A percentile compares a stretch with the other conserved stretches of the same genome.
Conservation (phyloP, 2,797 vertebrate species). For the Adrianichthys oophorus region DNA sequence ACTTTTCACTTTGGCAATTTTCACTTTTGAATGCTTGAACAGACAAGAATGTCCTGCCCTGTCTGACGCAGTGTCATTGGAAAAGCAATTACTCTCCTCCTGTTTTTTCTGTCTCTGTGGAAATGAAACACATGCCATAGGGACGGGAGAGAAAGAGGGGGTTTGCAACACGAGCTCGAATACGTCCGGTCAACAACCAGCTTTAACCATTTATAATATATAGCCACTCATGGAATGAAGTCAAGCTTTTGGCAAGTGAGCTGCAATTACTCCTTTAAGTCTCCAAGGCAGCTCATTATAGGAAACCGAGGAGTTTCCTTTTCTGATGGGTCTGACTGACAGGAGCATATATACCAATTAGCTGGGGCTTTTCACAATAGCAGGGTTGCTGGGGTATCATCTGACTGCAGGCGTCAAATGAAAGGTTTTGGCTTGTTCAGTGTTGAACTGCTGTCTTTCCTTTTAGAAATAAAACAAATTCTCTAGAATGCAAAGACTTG, state of each 20-base stretch:
- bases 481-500: slow-evolving; percentile 21
- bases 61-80: slow-evolving; percentile 37
- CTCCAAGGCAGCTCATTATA: slow-evolving; percentile 49
- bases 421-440: slow-evolving; percentile 63
- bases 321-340: slow-evolving; percentile 72
- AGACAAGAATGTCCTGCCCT: slow-evolving; percentile 10
- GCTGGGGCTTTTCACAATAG: slow-evolving; percentile 45
- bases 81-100: slow-evolving; percentile 49
- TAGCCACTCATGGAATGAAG: slow-evolving; percentile 58
- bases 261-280: slow-evolving; percentile 52
- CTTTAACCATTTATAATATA: slow-evolving; percentile 49
- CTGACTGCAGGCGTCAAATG: slow-evolving; percentile 47
- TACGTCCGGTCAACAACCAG: slow-evolving; percentile 48
- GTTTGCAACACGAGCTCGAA: slow-evolving; percentile 39
- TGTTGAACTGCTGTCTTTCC: slow-evolving; percentile 23
- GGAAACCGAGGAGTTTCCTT: slow-evolving; percentile 52
- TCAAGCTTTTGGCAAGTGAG: slow-evolving; percentile 43
- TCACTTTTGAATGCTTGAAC: background rate
- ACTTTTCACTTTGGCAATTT: no score
- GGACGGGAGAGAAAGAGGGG: slow-evolving; percentile 2
- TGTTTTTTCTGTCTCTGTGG: slow-evolving; percentile 31
- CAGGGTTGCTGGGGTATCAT: slow-evolving; percentile 39
- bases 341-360: slow-evolving; percentile 77
- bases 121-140: slow-evolving; percentile 45
- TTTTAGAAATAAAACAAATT: slow-evolving; percentile 21